Evolutionary conservation across 2,113 vertebrate genomes (phyloP).

Genomic region (Alligator sinensis): DNA sequence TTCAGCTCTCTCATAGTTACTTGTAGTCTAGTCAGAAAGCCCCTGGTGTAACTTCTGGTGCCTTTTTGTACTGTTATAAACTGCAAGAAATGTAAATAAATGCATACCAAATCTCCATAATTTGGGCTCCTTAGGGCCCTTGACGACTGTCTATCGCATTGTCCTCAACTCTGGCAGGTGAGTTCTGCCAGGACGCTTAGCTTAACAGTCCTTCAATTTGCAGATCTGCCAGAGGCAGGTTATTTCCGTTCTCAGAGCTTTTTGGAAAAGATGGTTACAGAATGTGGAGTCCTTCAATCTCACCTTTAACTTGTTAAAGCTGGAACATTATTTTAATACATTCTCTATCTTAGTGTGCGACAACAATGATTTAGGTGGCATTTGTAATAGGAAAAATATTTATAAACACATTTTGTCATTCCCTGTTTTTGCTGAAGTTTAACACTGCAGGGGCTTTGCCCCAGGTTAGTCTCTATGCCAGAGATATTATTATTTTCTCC

Average conservation of each 20-base stretch:
- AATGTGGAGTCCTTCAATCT: background rate
- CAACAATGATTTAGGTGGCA: background rate
- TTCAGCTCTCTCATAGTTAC: background rate
- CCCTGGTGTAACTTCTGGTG: background rate
- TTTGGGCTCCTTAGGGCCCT: background rate
- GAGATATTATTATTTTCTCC: background rate
- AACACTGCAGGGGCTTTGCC: background rate
- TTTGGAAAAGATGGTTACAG: background rate
- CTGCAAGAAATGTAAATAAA: background rate
- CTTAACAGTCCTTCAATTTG: background rate
- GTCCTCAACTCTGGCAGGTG: background rate
- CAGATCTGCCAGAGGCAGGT: background rate
- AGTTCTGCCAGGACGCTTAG: background rate
- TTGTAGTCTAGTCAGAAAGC: background rate
- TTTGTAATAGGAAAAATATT: no score
- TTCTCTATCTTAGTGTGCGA: background rate
- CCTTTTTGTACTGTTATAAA: background rate
- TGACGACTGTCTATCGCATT: no score
- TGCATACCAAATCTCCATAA: background rate
- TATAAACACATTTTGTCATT: no score
- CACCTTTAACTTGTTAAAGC: constrained; percentile 20
- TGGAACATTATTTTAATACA: background rate
- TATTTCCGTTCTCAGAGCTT: background rate
- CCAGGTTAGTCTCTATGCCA: background rate
- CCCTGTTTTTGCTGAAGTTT: background rate